Percentiles rank a stretch among this genome's conserved stretches.
phyloP scores from a whole-genome alignment of 1,140 invertebrate species.

The Lordiphosa collinella region DNA sequence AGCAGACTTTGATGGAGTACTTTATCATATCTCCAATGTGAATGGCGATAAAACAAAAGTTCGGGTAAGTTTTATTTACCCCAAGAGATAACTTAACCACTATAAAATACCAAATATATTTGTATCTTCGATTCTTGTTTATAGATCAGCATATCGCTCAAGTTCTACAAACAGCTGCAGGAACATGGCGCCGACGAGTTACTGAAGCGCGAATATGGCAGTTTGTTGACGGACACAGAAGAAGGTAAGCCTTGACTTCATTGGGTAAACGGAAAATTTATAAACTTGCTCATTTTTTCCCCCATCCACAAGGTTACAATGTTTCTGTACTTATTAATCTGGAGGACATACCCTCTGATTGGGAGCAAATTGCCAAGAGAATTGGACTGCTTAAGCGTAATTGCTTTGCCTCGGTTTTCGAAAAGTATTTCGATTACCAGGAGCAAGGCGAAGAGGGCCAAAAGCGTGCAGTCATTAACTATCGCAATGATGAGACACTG shows the following conservation, averaged over 20 bases:
- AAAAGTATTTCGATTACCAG: conserved; percentile 99
- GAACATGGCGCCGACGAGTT: conserved; percentile 98
- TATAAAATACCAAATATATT: neutral
- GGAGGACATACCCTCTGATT: conserved; percentile 94
- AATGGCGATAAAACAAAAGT: conserved; percentile 98
- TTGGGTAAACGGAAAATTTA: neutral
- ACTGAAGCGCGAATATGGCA: conserved; percentile 94
- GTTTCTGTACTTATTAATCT: conserved; percentile 96
- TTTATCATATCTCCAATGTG: conserved; percentile 99
- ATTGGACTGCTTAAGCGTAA: conserved; percentile 97
- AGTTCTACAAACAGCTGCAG: conserved; percentile 99
- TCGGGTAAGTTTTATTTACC: conserved; percentile 85
- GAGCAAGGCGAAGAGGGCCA: conserved; percentile 93
- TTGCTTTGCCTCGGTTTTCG: conserved; percentile 99
- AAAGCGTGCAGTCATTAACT: conserved; percentile 98
- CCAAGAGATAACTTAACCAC: neutral
- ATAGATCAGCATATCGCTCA: conserved; percentile 97
- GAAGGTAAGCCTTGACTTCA: conserved; percentile 82
- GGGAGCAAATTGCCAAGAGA: conserved; percentile 93
- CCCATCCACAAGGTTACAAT: conserved; percentile 88
- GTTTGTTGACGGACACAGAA: conserved; percentile 90
- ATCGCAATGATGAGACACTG: conserved; percentile 99
- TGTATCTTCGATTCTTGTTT: neutral
- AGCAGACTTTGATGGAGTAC: conserved; percentile 98
- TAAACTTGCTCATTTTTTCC: conserved; percentile 11